Evolutionary conservation across 2,888 invertebrate species (phyloP).

Genomic region (Melolontha melolontha): DNA sequence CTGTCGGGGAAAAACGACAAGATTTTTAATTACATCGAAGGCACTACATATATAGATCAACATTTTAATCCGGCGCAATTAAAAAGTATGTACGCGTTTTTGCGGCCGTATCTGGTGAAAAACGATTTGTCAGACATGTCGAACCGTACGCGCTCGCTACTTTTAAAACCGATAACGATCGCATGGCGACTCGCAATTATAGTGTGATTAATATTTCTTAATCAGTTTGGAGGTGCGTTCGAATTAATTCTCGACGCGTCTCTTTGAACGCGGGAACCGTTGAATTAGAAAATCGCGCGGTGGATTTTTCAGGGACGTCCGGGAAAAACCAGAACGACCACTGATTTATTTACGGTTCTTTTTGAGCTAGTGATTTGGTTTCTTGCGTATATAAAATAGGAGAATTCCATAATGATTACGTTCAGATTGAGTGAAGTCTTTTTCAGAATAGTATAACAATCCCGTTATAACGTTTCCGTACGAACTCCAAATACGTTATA

Average conservation of each 20-base stretch:
- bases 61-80: slow-evolving; percentile 44
- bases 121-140: slow-evolving; percentile 42
- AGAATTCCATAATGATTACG: no score
- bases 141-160: slow-evolving; percentile 29
- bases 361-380: no score
- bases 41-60: slow-evolving; percentile 45
- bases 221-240: slow-evolving; percentile 41
- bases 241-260: slow-evolving; percentile 35
- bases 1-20: slow-evolving; percentile 39
- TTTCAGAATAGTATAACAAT: no score
- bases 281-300: slow-evolving; percentile 19
- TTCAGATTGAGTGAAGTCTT: no score
- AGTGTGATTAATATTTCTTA: slow-evolving; percentile 46
- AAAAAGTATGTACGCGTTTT: slow-evolving; percentile 33
- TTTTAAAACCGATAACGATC: slow-evolving; percentile 36
- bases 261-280: slow-evolving; percentile 25
- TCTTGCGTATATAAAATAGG: no score
- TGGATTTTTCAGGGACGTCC: not conserved
- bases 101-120: slow-evolving; percentile 38
- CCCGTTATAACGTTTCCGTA: no score
- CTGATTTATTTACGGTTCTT: no score
- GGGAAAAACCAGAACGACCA: no score
- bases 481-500: no score
- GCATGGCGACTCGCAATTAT: slow-evolving; percentile 24
- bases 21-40: slow-evolving; percentile 44